Evolutionary conservation across 1,140 invertebrate species (phyloP).

Genomic region (Agraylea sexmaculata): DNA sequence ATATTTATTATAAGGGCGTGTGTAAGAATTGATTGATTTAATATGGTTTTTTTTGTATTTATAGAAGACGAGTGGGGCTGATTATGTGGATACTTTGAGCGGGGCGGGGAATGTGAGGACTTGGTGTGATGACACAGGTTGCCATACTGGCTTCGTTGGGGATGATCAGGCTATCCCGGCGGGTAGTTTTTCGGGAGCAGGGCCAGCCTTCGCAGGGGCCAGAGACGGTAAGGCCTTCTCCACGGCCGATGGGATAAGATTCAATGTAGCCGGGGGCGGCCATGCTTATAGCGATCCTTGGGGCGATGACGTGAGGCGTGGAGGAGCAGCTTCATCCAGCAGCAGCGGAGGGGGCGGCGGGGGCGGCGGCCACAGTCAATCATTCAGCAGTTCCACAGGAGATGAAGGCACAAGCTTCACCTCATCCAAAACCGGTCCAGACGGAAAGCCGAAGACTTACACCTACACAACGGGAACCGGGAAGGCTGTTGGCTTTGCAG

Average conservation of each 20-base stretch:
- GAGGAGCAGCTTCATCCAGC: neutral
- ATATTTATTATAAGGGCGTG: too few relatives aligned
- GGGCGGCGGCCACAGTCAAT: neutral
- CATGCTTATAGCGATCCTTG: neutral
- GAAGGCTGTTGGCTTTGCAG: slow-evolving; percentile 7
- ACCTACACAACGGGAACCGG: slow-evolving; percentile 12
- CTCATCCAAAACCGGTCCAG: slow-evolving; percentile 4
- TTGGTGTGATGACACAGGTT: too few relatives aligned
- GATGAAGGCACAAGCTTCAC: slow-evolving; percentile 1
- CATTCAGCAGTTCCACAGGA: neutral
- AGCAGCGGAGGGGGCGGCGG: neutral
- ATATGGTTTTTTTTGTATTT: too few relatives aligned
- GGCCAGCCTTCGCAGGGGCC: slow-evolving; percentile 1
- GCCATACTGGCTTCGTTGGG: neutral
- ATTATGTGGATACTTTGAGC: too few relatives aligned
- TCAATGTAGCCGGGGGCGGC: neutral
- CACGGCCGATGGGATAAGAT: too few relatives aligned
- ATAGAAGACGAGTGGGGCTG: too few relatives aligned
- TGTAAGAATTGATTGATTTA: too few relatives aligned
- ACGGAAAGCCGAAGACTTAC: neutral
- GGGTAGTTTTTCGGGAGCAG: neutral
- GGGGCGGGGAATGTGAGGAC: too few relatives aligned
- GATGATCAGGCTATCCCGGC: neutral
- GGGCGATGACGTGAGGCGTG: neutral
- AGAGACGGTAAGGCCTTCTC: neutral